Conservation (phyloP, 1,140 invertebrate species). For the Drosophila chauvacae region DNA sequence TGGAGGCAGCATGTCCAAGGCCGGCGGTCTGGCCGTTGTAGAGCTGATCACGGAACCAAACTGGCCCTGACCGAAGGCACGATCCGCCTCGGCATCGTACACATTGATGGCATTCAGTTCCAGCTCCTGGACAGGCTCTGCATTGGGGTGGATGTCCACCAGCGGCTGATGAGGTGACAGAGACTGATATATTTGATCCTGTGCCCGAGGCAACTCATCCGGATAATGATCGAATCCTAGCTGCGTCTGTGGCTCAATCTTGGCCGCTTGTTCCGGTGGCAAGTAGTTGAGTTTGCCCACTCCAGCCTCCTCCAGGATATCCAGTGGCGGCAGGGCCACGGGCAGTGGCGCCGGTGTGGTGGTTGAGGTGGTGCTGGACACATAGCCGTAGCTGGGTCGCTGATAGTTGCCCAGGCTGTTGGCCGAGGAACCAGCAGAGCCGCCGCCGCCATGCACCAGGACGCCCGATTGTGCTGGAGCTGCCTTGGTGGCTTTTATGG, state of each 20-base stretch:
- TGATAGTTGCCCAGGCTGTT: conserved; percentile 45
- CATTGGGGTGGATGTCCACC: conserved; percentile 67
- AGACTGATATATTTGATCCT: conserved; percentile 40
- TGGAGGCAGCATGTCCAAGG: too few relatives aligned
- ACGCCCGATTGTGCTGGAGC: conserved; percentile 88
- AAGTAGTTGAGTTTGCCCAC: conserved; percentile 75
- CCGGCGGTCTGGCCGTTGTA: too few relatives aligned
- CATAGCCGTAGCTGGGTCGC: conserved; percentile 46
- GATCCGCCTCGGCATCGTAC: conserved; percentile 74
- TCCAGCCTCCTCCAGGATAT: conserved; percentile 65
- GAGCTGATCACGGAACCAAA: too few relatives aligned
- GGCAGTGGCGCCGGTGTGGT: conserved; percentile 55
- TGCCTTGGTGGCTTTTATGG: conserved; percentile 89
- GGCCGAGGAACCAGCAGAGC: conserved; percentile 58
- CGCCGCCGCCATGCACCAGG: conserved; percentile 85
- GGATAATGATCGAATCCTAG: conserved; percentile 83
- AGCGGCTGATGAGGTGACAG: conserved; percentile 19
- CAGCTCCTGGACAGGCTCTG: conserved; percentile 45
- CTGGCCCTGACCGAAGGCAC: conserved; percentile 52
- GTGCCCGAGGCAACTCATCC: conserved; percentile 68
- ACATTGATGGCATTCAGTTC: conserved; percentile 71
- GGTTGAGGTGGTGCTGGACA: conserved; percentile 58
- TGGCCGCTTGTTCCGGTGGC: conserved; percentile 83
- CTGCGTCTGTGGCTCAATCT: conserved; percentile 65
- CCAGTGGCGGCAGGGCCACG: conserved; percentile 26